Base-by-base conservation (phyloP, 64 coral and sea anemone species). In the Actinia tenebrosa region DNA sequence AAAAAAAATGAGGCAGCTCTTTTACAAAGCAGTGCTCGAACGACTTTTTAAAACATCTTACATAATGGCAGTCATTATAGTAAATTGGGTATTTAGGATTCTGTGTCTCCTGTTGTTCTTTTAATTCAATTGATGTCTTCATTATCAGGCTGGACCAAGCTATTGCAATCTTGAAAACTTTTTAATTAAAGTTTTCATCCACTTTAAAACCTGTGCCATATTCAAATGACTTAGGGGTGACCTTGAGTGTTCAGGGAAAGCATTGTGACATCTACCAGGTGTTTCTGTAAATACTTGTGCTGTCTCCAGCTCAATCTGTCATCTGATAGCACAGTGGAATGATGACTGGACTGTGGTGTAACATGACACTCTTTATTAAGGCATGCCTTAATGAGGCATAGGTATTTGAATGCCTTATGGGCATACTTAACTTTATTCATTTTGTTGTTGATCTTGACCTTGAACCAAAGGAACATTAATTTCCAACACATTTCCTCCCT, bases 351-450 rank as follows among this genome's bases (percentile, higher is more conserved):
- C 87, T 82, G 7, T 89, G 79, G 16, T 83, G 20, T 52, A 81
- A 56, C 45, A 89, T 66, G 60, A 45, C 61, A 64, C 17, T 71
- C 68, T 19, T 71, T n/a, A n/a, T 71, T 6, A 71, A 83, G 88
- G 7, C 79, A 20, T 20, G 88, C 60, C 47, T 89, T 83, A 37
- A 83, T 69, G 23, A 83, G 37, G 17, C 56, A 83, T 8, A 84
- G 63, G 25, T 89, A 89, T 26, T 84, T 89, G 22, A 86, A 83
- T 64, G 79, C 80, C 4, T 27, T 37, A 66, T 50, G 79, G 27
- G 79, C 88, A 89, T 89, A 89, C 47, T 89, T 89, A 3, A 77
- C 58, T 52, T 53, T 84, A 52, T 84, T 89, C 18, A 19, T 53
- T 7, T 58, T 3, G n/a, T 80, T 77, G 20, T 80, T 88, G 18